These are phyloP conservation scores for Leptopterna dolabrata DNA, from an alignment of 2,888 invertebrate genomes.

Conservation along the genomic window DNA sequence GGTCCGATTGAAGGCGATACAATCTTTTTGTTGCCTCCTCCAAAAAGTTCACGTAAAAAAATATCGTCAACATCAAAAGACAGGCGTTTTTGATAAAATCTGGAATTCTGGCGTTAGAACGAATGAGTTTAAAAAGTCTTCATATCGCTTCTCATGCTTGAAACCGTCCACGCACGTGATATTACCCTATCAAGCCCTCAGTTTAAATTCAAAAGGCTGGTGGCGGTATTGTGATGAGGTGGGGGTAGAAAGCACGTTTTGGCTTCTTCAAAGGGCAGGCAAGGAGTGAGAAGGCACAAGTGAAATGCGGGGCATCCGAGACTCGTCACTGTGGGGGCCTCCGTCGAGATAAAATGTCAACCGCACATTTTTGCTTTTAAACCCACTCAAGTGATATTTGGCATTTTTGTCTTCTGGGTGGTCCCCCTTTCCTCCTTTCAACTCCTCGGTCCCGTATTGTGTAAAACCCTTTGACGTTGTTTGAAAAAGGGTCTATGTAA, in stretches of 20 bases:
- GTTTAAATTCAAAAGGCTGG: not conserved
- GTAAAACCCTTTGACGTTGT: not conserved
- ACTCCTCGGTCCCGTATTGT: not conserved
- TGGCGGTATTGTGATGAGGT: not conserved
- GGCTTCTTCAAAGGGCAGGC: not conserved
- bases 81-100: not conserved
- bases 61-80: not conserved
- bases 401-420: conserved; percentile 20
- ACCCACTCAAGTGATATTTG: conserved; percentile 12
- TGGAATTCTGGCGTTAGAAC: not conserved
- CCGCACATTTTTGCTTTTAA: conserved; percentile 44
- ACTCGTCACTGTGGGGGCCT: not conserved
- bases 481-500: too few relatives aligned
- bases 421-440: not conserved
- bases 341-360: conserved; percentile 34
- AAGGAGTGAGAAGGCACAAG: not conserved
- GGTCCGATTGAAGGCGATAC: not conserved
- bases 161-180: not conserved
- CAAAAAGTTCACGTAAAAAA: not conserved
- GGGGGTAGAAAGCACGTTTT: not conserved
- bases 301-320: conserved; percentile 26
- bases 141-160: not conserved
- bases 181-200: not conserved
- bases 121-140: not conserved
- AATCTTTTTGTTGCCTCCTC: not conserved